phyloP scores from a whole-genome alignment of 2,888 invertebrate genomes.

The Himalopsyche kuldschensis region DNA sequence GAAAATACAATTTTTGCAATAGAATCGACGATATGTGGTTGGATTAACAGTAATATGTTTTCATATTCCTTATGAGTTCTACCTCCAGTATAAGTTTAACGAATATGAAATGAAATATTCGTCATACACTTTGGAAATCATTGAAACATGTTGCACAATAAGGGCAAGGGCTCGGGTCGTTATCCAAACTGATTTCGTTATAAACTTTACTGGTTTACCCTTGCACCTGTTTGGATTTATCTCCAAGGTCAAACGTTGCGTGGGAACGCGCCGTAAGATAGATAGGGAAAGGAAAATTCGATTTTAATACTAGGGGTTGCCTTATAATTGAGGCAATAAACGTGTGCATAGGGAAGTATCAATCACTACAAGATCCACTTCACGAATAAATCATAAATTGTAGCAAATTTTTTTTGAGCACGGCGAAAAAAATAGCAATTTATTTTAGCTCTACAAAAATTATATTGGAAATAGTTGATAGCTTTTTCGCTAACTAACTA shows the following conservation, averaged over 20 bases:
- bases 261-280: slow-evolving; percentile 25
- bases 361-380: background rate
- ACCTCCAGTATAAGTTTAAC: too few relatives aligned
- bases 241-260: slow-evolving; percentile 32
- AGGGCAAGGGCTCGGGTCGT: background rate
- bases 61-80: too few relatives aligned
- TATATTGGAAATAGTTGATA: too few relatives aligned
- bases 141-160: background rate
- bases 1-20: too few relatives aligned
- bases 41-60: too few relatives aligned
- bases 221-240: slow-evolving; percentile 35
- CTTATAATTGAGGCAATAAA: background rate
- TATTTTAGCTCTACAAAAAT: too few relatives aligned
- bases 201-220: slow-evolving; percentile 27
- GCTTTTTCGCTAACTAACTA: too few relatives aligned
- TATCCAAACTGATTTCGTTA: slow-evolving; percentile 33
- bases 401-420: too few relatives aligned
- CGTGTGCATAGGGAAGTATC: background rate
- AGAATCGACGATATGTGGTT: too few relatives aligned
- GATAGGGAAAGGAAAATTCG: slow-evolving; percentile 5
- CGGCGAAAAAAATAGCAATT: too few relatives aligned
- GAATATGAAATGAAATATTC: background rate
- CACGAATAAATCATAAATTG: too few relatives aligned
- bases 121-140: background rate
- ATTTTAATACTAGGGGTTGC: background rate